Conservation (phyloP, 2,797 vertebrate genomes). For the Halcyon badia region DNA sequence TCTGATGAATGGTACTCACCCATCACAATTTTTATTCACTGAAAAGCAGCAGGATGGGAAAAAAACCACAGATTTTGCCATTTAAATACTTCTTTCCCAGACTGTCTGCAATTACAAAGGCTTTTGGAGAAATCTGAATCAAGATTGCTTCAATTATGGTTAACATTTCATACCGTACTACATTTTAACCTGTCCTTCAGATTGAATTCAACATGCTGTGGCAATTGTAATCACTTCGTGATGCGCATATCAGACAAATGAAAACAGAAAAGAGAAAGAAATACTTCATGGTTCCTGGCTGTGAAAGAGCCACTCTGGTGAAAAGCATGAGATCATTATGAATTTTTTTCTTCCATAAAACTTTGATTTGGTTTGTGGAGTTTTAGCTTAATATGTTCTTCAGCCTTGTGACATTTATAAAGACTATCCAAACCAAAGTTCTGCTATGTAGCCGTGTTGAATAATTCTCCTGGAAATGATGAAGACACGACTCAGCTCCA, state of each 20-base stretch:
- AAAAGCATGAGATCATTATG: background rate
- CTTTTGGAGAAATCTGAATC: conserved; percentile 19
- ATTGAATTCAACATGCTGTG: background rate
- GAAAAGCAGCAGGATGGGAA: conserved; percentile 26
- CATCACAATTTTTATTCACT: conserved; percentile 33
- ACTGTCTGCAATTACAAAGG: conserved; percentile 32
- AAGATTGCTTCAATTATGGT: conserved; percentile 33
- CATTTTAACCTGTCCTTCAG: conserved; percentile 36
- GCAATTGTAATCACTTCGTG: conserved; percentile 3
- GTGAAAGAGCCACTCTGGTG: conserved; percentile 4
- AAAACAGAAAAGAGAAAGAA: conserved; percentile 34
- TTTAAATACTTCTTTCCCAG: conserved; percentile 50
- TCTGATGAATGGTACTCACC: conserved; percentile 31
- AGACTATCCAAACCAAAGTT: background rate
- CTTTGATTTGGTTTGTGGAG: background rate
- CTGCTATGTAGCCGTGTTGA: background rate
- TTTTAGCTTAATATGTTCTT: background rate
- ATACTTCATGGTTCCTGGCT: conserved; percentile 4
- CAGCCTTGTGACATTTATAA: background rate
- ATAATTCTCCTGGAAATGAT: background rate
- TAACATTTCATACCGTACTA: background rate
- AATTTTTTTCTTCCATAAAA: background rate
- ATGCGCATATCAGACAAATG: background rate
- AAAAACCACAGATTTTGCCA: background rate
- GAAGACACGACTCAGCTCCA: rapidly evolving